phyloP scores from a whole-genome alignment of 2,888 invertebrate species.

The Sepioteuthis lessoniana region DNA sequence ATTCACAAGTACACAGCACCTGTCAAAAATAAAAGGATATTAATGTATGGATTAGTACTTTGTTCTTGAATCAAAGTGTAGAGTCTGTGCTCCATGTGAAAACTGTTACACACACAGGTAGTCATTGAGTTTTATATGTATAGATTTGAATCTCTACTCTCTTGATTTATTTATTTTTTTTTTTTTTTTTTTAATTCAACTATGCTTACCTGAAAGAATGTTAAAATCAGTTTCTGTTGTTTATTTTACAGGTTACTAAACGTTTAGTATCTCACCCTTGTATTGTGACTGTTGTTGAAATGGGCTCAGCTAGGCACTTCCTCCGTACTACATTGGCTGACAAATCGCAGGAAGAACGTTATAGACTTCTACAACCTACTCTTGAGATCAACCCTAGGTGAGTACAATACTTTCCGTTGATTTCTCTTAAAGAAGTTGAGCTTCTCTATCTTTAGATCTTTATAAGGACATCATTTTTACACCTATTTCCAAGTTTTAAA shows the following conservation, averaged over 20 bases:
- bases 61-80: too few species aligned
- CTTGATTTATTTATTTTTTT: too few species aligned
- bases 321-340: conserved; percentile 87
- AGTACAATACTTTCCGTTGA: conserved; percentile 62
- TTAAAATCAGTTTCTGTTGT: background rate
- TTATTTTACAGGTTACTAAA: conserved; percentile 80
- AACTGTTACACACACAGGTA: too few species aligned
- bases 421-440: background rate
- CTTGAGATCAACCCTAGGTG: conserved; percentile 95
- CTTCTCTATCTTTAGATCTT: background rate
- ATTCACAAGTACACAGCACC: too few species aligned
- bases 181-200: too few species aligned
- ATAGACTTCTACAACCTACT: conserved; percentile 89
- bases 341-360: conserved; percentile 83
- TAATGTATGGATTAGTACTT: too few species aligned
- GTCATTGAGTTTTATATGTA: too few species aligned
- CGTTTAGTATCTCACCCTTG: conserved; percentile 91
- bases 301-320: conserved; percentile 96
- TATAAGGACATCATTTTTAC: background rate
- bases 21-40: too few species aligned
- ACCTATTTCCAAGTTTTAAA: background rate
- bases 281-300: conserved; percentile 94
- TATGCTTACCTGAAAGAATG: background rate
- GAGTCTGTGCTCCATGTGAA: too few species aligned
- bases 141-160: too few species aligned